phyloP scores from a whole-genome alignment of 2,113 vertebrate species.

The Myocastor coypus region DNA sequence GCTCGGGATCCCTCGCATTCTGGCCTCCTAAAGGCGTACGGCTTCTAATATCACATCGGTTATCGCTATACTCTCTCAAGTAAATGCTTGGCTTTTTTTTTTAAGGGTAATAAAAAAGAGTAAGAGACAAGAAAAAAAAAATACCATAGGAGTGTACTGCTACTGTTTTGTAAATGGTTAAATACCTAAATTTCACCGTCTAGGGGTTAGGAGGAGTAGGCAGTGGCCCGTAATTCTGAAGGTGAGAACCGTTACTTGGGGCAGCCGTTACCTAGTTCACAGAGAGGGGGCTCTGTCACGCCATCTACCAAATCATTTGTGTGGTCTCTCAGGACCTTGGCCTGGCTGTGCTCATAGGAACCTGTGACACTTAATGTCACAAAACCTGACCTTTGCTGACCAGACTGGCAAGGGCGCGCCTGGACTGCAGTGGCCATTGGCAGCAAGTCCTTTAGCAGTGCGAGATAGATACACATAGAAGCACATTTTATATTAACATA shows the following conservation, averaged over 20 bases:
- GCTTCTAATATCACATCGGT: too few species aligned
- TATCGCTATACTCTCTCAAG: too few species aligned
- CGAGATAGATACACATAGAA: not conserved
- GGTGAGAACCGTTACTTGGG: slow-evolving; percentile 59
- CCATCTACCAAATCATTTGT: slow-evolving; percentile 42
- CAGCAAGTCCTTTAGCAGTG: slow-evolving; percentile 5
- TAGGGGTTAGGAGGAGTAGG: slow-evolving; percentile 6
- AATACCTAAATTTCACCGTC: not conserved
- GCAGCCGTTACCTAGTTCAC: slow-evolving; percentile 42
- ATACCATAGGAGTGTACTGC: too few species aligned
- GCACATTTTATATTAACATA: too few species aligned
- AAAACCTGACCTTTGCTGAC: slow-evolving; percentile 50
- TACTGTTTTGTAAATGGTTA: too few species aligned
- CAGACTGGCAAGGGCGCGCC: not conserved
- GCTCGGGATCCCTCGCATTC: too few species aligned
- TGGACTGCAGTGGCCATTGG: not conserved
- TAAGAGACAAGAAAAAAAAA: too few species aligned
- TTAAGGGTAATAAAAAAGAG: too few species aligned
- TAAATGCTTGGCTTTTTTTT: too few species aligned
- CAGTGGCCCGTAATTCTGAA: slow-evolving; percentile 57
- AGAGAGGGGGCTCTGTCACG: slow-evolving; percentile 52
- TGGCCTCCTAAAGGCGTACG: too few species aligned
- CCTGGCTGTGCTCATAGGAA: slow-evolving; percentile 17
- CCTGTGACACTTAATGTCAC: slow-evolving; percentile 31
- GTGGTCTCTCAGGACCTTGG: slow-evolving; percentile 11